These are phyloP conservation scores for Mellilla xanthometata DNA, from an alignment of 2,888 invertebrate genomes.

Conservation along the genomic window DNA sequence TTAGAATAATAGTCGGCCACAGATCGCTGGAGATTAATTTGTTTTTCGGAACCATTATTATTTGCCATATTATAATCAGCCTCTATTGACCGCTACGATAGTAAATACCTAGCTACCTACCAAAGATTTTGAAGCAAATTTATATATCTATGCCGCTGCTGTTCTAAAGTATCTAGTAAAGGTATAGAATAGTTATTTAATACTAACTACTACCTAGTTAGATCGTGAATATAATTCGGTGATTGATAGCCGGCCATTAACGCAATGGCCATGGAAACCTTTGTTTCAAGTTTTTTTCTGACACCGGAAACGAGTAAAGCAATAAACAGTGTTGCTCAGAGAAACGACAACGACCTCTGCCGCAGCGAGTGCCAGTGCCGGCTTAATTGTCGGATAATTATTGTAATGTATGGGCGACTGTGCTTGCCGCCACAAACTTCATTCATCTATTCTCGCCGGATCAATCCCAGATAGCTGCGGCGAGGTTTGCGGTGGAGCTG, in stretches of 20 bases:
- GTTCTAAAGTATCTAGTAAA: no score
- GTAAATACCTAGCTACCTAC: no score
- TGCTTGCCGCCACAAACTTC: constrained; percentile 52
- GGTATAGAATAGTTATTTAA: no score
- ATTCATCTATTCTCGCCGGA: constrained; percentile 62
- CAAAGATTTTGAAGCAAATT: no score
- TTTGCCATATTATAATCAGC: no score
- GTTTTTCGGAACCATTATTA: no score
- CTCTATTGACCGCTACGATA: no score
- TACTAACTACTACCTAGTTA: no score
- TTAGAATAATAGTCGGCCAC: no score
- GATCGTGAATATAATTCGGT: constrained; percentile 2
- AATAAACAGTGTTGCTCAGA: constrained; percentile 22
- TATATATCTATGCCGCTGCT: no score
- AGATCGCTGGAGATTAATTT: no score
- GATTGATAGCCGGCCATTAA: constrained; percentile 5
- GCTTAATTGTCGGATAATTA: constrained; percentile 63
- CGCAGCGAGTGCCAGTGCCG: constrained; percentile 31
- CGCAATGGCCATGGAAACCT: constrained; percentile 9
- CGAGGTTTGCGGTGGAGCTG: constrained; percentile 46
- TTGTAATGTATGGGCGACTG: constrained; percentile 64
- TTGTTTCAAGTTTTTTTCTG: constrained; percentile 6
- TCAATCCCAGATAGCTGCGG: constrained; percentile 58
- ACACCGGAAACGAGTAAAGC: constrained; percentile 8
- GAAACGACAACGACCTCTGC: constrained; percentile 57